Evolutionary conservation across 2,888 invertebrate species (phyloP), one percentile per base, ranked within the genome.

Genomic region (Atethmia centrago): DNA sequence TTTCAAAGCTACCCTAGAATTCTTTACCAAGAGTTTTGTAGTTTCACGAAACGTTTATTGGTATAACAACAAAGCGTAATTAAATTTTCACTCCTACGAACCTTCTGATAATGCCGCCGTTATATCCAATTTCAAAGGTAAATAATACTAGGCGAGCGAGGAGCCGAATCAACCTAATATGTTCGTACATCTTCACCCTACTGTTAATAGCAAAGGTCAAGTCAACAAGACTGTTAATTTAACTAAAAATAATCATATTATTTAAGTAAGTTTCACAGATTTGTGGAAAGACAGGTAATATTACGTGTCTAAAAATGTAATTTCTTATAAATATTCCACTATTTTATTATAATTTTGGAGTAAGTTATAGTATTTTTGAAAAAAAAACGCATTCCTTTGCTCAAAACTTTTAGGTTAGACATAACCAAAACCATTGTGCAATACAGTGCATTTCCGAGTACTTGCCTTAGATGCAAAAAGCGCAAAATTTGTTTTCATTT

Each of bases 61-160:
- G 28, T 77, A 77, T 65, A 80, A 68, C 75, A 82, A 80, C 82
- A 79, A 77, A 64, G 58, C 31, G 84, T 91, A 90, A 91, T 92
- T 91, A 90, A 88, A 90, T 90, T 90, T 90, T 87, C 88, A 82
- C 75, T 71, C 78, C 79, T 69, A 81, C 85, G 87, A 89, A 85
- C 84, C 87, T 86, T 79, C 65, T 88, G 84, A 88, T 89, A 91
- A 90, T 89, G 82, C 86, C 84, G 64, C 83, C 71, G 85, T 88
- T 88, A 89, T 89, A 92, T 90, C 88, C 90, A 92, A 92, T 92
- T 92, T 92, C 89, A 90, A 91, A 93, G 86, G 89, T 87, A 92
- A 92, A 92, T 90, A 92, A 86, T 86, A 85, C 83, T 74, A 77
- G 76, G 74, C 65, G 58, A 75, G 69, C 68, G 64, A 58, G 47